Conservation (phyloP, 2,113 vertebrate species). For the Poeciliopsis prolifica region DNA sequence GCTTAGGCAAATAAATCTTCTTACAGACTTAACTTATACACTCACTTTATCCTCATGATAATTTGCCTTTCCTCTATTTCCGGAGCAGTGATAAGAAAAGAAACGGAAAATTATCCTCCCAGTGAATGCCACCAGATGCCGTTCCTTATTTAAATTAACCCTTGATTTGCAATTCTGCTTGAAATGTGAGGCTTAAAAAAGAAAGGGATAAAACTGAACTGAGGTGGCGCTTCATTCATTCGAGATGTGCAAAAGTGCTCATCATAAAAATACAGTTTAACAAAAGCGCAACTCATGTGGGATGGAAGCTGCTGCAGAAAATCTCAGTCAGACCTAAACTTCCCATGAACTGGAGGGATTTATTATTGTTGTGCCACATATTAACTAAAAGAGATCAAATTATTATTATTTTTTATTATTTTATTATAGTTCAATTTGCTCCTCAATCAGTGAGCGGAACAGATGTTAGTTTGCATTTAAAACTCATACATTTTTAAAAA, state of each 20-base stretch:
- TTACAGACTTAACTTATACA: constrained; percentile 64
- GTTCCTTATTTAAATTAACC: constrained; percentile 48
- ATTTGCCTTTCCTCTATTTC: constrained; percentile 54
- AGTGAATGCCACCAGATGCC: constrained; percentile 23
- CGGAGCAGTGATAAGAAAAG: constrained; percentile 34
- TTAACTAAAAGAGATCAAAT: background rate
- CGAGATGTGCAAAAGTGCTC: background rate
- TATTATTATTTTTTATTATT: background rate
- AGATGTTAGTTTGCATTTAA: background rate
- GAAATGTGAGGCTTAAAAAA: constrained; percentile 27
- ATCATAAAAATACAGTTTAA: background rate
- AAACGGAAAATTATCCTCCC: constrained; percentile 3
- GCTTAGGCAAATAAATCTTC: constrained; percentile 71
- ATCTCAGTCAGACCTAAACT: background rate
- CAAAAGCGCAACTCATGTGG: background rate
- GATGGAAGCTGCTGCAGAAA: background rate
- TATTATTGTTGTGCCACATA: background rate
- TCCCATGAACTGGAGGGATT: background rate
- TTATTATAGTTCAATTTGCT: background rate
- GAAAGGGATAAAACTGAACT: background rate
- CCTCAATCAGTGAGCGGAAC: background rate
- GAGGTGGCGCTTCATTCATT: background rate
- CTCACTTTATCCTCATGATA: constrained; percentile 48
- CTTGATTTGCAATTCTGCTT: constrained; percentile 28
- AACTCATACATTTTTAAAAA: background rate